Base-by-base conservation (phyloP, 2,113 vertebrate genomes). In the Sarotherodon lohbergeri region DNA sequence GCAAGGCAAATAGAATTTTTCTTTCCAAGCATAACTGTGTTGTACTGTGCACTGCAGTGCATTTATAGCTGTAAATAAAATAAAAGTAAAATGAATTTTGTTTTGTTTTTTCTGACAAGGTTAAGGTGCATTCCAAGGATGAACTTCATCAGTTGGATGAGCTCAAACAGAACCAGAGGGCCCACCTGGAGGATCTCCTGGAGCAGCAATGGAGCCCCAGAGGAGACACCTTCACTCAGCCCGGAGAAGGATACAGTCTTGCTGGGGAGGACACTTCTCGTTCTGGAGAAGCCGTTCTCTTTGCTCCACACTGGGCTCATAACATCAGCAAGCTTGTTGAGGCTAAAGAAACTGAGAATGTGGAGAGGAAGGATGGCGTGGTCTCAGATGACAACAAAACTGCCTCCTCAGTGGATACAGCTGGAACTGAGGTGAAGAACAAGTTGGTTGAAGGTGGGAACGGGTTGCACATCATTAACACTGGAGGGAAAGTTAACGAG, bases 61-160 rank as follows among this genome's bases (percentile, higher is more conserved):
- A 52, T 32, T 29, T 50, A 32, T 78, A 32, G 24, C 46, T 78
- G 43, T 32, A 78, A 19, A 48, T 50, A 50, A 29, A n/a, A 52
- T 29, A 52, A 2, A 52, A 78, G 16, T n/a, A 48, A 83, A 57
- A 8, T 41, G 0, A 17, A 52, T 71, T 34, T 41, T 66, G 16
- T 48, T 78, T 17, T 3, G 22, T 80, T 71, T 78, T 81, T 61
- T 3, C 52, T 24, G 9, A 71, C 6, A 79, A 96, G 94, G 95
- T 83, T 48, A 96, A 95, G 89, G 22, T 83, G 39, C 95, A 92
- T 48, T 90, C 93, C 56, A 97, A 97, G 81, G 96, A 96, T 76
- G 95, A 96, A 61, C 95, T 97, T 32, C 96, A 97, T 84, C 95
- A 94, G 32, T 90, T 91, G 89, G 96, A 97, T 24, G 96, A 96